These are phyloP conservation scores for Odobenus rosmarus DNA, from an alignment of 2,113 vertebrate genomes.

Conservation along the genomic window DNA sequence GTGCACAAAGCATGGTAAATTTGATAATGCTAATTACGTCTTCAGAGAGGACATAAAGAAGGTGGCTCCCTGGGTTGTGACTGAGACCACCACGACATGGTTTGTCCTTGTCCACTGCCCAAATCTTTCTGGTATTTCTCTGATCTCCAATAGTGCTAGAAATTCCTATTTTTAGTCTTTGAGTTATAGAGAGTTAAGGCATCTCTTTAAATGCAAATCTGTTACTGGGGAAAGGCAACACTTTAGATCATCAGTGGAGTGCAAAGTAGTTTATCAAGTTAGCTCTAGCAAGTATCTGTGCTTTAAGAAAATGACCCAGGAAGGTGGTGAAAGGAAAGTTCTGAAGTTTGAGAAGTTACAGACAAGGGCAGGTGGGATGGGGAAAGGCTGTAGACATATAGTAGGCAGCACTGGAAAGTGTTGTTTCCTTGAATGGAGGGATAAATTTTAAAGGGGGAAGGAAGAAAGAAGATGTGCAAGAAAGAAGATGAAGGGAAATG, in stretches of 20 bases:
- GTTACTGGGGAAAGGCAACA: neutral
- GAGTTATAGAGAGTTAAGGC: neutral
- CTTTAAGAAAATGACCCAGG: neutral
- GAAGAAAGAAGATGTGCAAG: neutral
- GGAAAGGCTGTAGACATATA: fast-evolving
- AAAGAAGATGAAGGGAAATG: neutral
- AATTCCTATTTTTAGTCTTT: neutral
- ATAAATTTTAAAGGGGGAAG: neutral
- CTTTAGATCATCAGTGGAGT: neutral
- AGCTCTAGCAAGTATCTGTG: neutral
- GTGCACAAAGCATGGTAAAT: neutral
- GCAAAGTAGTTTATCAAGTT: neutral
- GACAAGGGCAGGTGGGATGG: neutral
- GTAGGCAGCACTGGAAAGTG: too few species aligned
- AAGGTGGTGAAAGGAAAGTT: neutral
- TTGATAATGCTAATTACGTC: slow-evolving; percentile 18
- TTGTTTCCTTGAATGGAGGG: neutral
- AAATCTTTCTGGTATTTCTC: neutral
- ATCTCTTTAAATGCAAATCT: neutral
- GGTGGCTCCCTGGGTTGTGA: neutral
- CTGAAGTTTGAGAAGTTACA: neutral
- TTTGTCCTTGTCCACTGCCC: neutral
- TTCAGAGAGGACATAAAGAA: neutral
- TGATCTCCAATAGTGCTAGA: neutral
- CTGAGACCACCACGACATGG: neutral